These are phyloP conservation scores for Chelon labrosus DNA, from an alignment of 2,797 vertebrate species.

Conservation along the genomic window DNA sequence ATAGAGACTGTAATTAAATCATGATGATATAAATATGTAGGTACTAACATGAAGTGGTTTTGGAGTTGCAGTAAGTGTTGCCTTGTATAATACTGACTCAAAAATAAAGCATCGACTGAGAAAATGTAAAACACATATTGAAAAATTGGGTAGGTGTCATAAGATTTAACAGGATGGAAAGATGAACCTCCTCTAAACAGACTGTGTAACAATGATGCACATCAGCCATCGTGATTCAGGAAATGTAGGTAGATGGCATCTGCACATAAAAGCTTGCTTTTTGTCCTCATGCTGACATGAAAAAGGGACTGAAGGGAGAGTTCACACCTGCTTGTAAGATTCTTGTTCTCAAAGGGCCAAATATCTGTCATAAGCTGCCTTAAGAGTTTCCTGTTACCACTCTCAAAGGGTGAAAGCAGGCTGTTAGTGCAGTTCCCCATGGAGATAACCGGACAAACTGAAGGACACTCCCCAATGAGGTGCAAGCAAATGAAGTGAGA, in stretches of 20 bases:
- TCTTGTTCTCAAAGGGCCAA: conserved; percentile 21
- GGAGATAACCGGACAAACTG: conserved; percentile 50
- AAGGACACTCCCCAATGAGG: conserved; percentile 38
- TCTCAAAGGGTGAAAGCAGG: conserved; percentile 26
- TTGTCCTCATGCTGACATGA: background rate
- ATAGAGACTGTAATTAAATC: too few species aligned
- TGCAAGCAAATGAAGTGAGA: conserved; percentile 37
- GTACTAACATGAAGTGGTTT: background rate
- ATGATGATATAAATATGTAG: background rate
- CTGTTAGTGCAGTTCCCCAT: conserved; percentile 40
- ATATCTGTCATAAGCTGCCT: conserved; percentile 4
- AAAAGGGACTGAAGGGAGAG: background rate
- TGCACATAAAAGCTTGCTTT: conserved; percentile 8
- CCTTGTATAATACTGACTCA: conserved; percentile 25
- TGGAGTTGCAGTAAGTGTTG: background rate
- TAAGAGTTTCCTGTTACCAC: conserved; percentile 31
- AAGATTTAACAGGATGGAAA: conserved; percentile 26
- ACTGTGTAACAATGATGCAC: conserved; percentile 19
- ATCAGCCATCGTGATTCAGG: conserved; percentile 28
- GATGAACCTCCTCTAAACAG: conserved; percentile 14
- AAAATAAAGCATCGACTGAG: conserved; percentile 23
- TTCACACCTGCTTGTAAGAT: conserved; percentile 20
- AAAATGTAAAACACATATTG: conserved; percentile 33
- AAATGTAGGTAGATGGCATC: background rate
- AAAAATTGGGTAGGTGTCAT: too few species aligned